phyloP scores from a whole-genome alignment of 2,888 invertebrate species.

The Leptogaster cylindrica region DNA sequence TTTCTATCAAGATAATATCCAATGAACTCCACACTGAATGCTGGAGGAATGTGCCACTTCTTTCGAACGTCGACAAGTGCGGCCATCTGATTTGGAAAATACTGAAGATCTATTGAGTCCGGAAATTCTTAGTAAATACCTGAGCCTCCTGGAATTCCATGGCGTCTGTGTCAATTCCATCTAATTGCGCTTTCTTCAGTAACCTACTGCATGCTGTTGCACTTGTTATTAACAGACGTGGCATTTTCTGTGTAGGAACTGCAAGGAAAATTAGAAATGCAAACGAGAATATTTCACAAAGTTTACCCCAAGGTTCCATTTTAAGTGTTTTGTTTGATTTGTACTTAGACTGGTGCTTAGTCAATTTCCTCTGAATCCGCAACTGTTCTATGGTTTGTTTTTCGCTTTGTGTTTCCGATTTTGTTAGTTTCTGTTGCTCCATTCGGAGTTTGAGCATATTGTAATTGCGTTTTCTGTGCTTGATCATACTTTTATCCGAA shows the following conservation, averaged over 20 bases:
- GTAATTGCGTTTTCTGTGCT: conserved; percentile 82
- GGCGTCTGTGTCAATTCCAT: conserved; percentile 85
- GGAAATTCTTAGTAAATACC: conserved; percentile 61
- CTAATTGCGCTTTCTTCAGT: conserved; percentile 83
- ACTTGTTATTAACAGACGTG: conserved; percentile 85
- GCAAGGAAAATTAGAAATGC: background rate
- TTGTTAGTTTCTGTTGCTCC: conserved; percentile 67
- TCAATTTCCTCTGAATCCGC: conserved; percentile 80
- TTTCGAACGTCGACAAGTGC: conserved; percentile 85
- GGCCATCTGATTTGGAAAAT: no score
- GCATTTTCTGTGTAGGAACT: conserved; percentile 96
- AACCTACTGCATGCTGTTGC: conserved; percentile 86
- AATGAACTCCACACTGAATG: conserved; percentile 93
- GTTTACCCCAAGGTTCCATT: conserved; percentile 86
- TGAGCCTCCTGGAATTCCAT: conserved; percentile 84
- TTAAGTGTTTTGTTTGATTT: conserved; percentile 74
- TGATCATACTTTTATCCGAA: conserved; percentile 87
- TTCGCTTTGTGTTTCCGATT: conserved; percentile 52
- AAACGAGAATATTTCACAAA: no score
- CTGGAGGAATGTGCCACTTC: conserved; percentile 93
- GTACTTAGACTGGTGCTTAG: conserved; percentile 85
- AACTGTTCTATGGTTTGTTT: conserved; percentile 71
- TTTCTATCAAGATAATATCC: conserved; percentile 92
- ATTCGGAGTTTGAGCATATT: conserved; percentile 82
- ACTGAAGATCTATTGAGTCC: no score